These are phyloP conservation scores for Alethe diademata DNA, from an alignment of 2,113 vertebrate genomes.

Conservation along the genomic window DNA sequence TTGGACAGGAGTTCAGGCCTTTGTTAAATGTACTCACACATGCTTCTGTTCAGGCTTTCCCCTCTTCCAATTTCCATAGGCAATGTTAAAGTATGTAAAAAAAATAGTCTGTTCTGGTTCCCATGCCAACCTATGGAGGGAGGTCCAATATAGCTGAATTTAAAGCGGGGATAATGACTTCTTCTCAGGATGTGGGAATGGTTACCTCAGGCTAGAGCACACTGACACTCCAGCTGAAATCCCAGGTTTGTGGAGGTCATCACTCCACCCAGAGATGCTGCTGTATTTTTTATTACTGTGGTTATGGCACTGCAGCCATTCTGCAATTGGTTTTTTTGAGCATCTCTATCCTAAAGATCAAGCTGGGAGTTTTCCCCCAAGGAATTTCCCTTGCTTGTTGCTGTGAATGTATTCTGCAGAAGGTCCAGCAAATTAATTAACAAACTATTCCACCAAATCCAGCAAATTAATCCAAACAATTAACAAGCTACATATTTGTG, in stretches of 20 bases:
- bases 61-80: not conserved
- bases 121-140: not conserved
- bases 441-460: not conserved
- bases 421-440: not conserved
- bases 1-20: not conserved
- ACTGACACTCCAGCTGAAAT: not conserved
- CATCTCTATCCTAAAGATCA: slow-evolving; percentile 1
- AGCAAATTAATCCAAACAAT: not conserved
- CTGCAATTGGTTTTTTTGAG: not conserved
- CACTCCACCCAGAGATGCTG: not conserved
- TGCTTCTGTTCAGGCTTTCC: not conserved
- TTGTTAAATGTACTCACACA: not conserved
- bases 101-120: not conserved
- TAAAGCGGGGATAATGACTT: not conserved
- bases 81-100: not conserved
- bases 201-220: not conserved
- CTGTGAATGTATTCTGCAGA: not conserved
- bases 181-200: not conserved
- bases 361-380: not conserved
- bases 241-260: not conserved
- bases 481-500: not conserved
- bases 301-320: not conserved
- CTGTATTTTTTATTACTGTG: not conserved
- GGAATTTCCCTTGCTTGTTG: not conserved
- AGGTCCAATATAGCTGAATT: not conserved